Base-by-base conservation (phyloP, 2,888 invertebrate genomes). In the Iselma pallidipennis region DNA sequence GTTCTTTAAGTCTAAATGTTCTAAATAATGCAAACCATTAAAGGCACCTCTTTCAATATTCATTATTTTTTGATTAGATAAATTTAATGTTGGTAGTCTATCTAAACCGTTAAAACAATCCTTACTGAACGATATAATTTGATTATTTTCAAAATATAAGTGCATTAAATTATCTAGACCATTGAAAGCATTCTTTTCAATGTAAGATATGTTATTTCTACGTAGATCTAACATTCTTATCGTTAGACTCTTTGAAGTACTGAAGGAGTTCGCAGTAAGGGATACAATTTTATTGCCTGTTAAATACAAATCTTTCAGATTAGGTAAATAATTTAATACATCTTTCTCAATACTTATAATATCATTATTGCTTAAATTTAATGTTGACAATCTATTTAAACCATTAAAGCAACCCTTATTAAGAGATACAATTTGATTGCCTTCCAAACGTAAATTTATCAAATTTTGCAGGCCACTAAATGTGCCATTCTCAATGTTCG, bases 381-480 rank as follows among this genome's bases (percentile, higher is more conserved):
- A 33, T n/a, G 49, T n/a, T 48, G 29, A 49, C 16, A 56, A 19
- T 23, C 19, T 56, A 14, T 26, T 7, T 5, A 56, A 28, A 19
- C 56, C 56, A 1, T 12, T 14, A 49, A 56, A 56, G 12, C 25
- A 14, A 16, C 33, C 9, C 19, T 49, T 56, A 29, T 49, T 31
- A 3, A 56, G 21, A 21, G 10, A n/a, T n/a, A n/a, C 14, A n/a
- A n/a, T 16, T 12, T 33, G 33, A 10, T 14, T 48, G 16, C 49
- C 49, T 49, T 33, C 49, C 0, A 21, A n/a, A n/a, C n/a, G n/a
- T 31, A 6, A 56, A 49, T 49, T 29, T 49, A 21, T 29, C 9
- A 56, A 19, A 23, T 49, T 56, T 2, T 23, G n/a, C 23, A 56
- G 12, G 2, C 56, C 56, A 49, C 49, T 23, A 29, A 56, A 56